phyloP scores from a whole-genome alignment of 2,888 invertebrate genomes.

The Archaeoteleia sp. region DNA sequence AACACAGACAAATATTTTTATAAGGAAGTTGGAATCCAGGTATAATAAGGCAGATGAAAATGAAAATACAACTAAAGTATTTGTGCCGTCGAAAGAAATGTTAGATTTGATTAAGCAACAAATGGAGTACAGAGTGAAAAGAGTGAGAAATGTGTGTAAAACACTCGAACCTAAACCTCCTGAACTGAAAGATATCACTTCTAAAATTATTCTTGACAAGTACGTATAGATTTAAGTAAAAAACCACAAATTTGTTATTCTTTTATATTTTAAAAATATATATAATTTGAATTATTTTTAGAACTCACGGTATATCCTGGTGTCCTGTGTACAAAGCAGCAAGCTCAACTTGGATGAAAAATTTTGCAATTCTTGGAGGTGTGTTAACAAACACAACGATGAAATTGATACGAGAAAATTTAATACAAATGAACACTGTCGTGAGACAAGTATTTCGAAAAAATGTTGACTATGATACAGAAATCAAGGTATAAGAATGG shows the following conservation, averaged over 20 bases:
- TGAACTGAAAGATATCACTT: constrained; percentile 47
- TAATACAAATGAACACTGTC: constrained; percentile 62
- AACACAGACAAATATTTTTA: constrained; percentile 4
- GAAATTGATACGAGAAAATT: constrained; percentile 54
- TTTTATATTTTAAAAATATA: constrained; percentile 12
- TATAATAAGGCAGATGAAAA: constrained; percentile 6
- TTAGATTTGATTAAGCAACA: constrained; percentile 10
- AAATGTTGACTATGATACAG: constrained; percentile 51
- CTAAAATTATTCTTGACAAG: constrained; percentile 65
- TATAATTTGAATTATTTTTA: constrained; percentile 27
- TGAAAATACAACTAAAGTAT: background rate
- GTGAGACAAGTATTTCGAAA: constrained; percentile 64
- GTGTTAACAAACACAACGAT: constrained; percentile 55
- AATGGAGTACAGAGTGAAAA: constrained; percentile 49
- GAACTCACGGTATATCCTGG: constrained; percentile 67
- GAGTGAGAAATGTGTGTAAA: constrained; percentile 53
- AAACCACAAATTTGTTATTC: background rate
- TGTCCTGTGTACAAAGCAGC: constrained; percentile 71
- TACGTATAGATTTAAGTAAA: constrained; percentile 47
- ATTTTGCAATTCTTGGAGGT: constrained; percentile 65
- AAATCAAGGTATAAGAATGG: constrained; percentile 59
- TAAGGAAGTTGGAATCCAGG: constrained; percentile 11
- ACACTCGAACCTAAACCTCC: constrained; percentile 16
- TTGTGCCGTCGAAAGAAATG: constrained; percentile 1
- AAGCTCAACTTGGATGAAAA: constrained; percentile 69